These are phyloP conservation scores for Bombus affinis DNA, from an alignment of 1,140 invertebrate species.

Conservation along the genomic window DNA sequence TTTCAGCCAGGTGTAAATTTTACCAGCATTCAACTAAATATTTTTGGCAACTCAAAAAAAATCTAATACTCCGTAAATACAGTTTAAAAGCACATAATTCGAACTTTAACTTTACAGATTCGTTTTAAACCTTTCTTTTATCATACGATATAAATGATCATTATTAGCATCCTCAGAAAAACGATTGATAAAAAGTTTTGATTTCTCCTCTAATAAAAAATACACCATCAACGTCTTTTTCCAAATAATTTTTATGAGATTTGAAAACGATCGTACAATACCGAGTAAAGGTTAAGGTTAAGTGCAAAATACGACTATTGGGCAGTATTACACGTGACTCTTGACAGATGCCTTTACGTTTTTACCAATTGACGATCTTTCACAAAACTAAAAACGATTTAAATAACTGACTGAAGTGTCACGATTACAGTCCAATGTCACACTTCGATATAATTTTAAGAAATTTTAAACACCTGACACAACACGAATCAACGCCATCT, in stretches of 20 bases:
- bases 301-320: constrained; percentile 52
- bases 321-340: constrained; percentile 58
- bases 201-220: not conserved
- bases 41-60: not conserved
- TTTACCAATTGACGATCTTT: not conserved
- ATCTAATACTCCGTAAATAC: not conserved
- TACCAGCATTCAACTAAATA: constrained; percentile 58
- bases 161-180: not conserved
- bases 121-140: not conserved
- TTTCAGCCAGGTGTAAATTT: constrained; percentile 54
- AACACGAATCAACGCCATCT: constrained; percentile 73
- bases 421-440: constrained; percentile 10
- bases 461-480: constrained; percentile 71
- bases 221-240: not conserved
- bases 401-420: not conserved
- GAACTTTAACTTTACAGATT: not conserved
- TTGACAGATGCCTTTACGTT: constrained; percentile 25
- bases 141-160: not conserved
- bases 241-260: not conserved
- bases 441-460: constrained; percentile 45
- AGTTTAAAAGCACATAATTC: too few relatives aligned
- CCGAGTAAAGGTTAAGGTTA: constrained; percentile 61
- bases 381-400: not conserved
- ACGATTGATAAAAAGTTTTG: not conserved
- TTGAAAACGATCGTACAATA: constrained; percentile 43